phyloP scores from a whole-genome alignment of 2,113 vertebrate species.

The Bubo scandiacus region DNA sequence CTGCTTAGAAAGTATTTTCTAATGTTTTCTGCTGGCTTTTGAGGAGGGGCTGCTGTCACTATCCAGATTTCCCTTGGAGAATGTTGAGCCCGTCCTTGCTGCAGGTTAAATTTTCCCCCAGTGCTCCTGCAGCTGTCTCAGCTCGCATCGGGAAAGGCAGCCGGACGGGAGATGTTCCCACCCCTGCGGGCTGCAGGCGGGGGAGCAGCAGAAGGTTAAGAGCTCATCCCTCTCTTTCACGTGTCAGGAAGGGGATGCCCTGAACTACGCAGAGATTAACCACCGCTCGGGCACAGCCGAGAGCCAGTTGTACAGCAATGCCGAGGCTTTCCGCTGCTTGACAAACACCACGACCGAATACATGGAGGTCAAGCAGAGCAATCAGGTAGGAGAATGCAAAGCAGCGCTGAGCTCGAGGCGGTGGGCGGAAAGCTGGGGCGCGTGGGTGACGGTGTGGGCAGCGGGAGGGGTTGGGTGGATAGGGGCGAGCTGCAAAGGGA shows the following conservation, averaged over 20 bases:
- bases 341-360: accelerated
- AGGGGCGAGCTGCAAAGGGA: neutral
- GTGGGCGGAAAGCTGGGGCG: neutral
- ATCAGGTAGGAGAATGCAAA: neutral
- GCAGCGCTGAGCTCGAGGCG: accelerated
- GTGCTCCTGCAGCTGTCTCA: neutral
- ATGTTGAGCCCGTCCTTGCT: neutral
- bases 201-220: neutral
- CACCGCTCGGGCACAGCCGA: accelerated
- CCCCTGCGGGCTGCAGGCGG: neutral
- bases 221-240: neutral
- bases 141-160: neutral
- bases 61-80: neutral
- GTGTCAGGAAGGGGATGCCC: neutral
- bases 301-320: neutral
- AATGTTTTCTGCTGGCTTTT: neutral
- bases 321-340: accelerated
- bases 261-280: neutral
- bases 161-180: neutral
- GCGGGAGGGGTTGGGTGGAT: neutral
- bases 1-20: neutral
- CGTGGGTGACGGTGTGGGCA: accelerated
- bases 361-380: neutral
- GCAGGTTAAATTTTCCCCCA: neutral
- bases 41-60: neutral